phyloP scores from a whole-genome alignment of 2,797 vertebrate species.

The Emys orbicularis region DNA sequence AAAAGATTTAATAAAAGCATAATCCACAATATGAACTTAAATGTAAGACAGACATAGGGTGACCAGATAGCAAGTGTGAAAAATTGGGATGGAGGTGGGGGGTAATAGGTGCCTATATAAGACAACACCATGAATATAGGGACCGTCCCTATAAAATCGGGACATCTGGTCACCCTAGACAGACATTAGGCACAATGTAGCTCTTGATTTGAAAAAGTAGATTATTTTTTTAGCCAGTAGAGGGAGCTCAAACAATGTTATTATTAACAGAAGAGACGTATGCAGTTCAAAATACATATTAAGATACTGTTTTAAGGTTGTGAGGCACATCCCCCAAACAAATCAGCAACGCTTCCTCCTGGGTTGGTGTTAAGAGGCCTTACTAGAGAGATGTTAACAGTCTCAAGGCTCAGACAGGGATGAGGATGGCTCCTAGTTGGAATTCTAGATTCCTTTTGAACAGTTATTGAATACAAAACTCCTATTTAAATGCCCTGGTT shows the following conservation, averaged over 20 bases:
- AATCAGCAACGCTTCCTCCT: background rate
- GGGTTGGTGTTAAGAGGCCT: background rate
- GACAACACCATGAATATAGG: too few species aligned
- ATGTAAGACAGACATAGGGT: constrained; percentile 3
- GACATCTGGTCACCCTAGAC: background rate
- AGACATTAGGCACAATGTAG: background rate
- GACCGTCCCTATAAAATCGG: too few species aligned
- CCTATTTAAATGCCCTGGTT: background rate
- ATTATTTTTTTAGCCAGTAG: constrained; percentile 37
- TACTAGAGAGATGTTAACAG: background rate
- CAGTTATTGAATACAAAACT: background rate
- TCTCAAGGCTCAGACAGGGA: background rate
- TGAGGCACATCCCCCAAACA: background rate
- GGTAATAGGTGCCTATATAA: too few species aligned
- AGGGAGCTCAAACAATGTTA: constrained; percentile 50
- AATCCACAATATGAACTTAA: background rate
- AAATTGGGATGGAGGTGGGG: too few species aligned
- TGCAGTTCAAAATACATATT: background rate
- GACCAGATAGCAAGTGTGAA: too few species aligned
- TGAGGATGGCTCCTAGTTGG: background rate
- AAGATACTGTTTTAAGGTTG: background rate
- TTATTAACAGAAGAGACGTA: background rate
- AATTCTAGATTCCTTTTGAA: background rate
- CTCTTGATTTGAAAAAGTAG: background rate
- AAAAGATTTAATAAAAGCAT: background rate